These are phyloP conservation scores for Phrynocephalus versicolor DNA, from an alignment of 2,113 vertebrate species.

Conservation along the genomic window DNA sequence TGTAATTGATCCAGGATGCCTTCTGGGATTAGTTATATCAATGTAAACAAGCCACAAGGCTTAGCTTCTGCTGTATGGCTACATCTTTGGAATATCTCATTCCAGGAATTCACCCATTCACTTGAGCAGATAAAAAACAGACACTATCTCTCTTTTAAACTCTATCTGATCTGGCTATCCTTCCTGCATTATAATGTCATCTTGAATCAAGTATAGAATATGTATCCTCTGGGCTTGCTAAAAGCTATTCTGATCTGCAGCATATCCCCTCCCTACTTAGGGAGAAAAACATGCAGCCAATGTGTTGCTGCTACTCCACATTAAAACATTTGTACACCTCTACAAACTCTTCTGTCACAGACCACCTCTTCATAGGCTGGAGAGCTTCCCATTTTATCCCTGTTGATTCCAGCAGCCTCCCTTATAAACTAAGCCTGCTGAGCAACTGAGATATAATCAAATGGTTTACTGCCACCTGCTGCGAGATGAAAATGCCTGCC, in stretches of 20 bases:
- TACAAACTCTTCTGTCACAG: not conserved
- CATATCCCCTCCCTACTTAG: slow-evolving; percentile 29
- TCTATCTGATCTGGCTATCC: not conserved
- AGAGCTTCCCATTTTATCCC: not conserved
- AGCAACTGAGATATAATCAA: not conserved
- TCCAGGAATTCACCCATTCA: not conserved
- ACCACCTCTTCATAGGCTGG: not conserved
- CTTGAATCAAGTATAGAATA: slow-evolving; percentile 27
- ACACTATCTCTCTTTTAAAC: not conserved
- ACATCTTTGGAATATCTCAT: not conserved
- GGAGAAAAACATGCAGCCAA: slow-evolving; percentile 36
- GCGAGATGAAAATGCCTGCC: not conserved
- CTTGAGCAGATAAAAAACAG: not conserved
- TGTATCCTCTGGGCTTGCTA: not conserved
- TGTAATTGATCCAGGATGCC: too few species aligned
- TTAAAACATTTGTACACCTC: slow-evolving; percentile 25
- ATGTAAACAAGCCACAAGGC: not conserved
- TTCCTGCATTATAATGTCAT: not conserved
- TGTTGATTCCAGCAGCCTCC: not conserved
- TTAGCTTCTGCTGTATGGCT: not conserved
- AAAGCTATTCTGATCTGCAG: not conserved
- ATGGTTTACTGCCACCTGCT: slow-evolving; percentile 22
- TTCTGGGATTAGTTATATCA: too few species aligned
- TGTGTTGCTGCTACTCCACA: slow-evolving; percentile 27
- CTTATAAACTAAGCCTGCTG: not conserved